These are phyloP conservation scores for Petaurus breviceps DNA, from an alignment of 2,113 vertebrate species.

Conservation along the genomic window DNA sequence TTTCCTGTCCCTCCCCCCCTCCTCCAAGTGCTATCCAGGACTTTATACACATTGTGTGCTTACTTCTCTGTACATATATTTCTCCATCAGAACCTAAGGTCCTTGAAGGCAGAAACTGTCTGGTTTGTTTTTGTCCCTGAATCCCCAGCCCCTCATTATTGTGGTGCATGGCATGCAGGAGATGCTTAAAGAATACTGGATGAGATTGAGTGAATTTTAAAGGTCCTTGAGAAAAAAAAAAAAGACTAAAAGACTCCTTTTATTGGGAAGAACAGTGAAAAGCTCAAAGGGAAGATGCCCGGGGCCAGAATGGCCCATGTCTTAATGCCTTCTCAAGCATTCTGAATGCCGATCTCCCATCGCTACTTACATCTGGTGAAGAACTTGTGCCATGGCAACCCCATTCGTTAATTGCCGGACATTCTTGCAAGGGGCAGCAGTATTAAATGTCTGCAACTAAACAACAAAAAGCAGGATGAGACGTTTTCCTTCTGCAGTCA, in stretches of 20 bases:
- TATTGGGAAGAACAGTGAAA: neutral
- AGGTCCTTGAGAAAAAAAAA: neutral
- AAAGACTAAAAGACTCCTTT: neutral
- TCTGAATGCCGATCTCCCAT: too few relatives aligned
- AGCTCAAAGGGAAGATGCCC: neutral
- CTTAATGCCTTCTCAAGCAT: too few relatives aligned
- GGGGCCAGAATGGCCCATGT: neutral
- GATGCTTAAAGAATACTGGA: neutral
- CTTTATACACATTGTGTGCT: neutral
- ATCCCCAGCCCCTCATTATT: neutral
- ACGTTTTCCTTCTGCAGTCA: conserved; percentile 10
- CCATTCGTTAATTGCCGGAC: conserved; percentile 92
- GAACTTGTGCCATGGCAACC: conserved; percentile 93
- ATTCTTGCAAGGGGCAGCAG: conserved; percentile 89
- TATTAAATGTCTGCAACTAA: conserved; percentile 96
- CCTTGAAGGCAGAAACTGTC: neutral
- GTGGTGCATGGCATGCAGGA: neutral
- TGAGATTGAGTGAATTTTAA: neutral
- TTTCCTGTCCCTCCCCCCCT: too few relatives aligned
- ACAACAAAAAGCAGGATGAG: conserved; percentile 63
- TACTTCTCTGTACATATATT: neutral
- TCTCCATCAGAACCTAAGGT: neutral
- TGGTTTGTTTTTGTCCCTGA: neutral
- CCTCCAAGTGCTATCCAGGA: neutral
- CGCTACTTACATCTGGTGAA: conserved; percentile 95